These are phyloP conservation scores for Rhinogobius similis DNA, from an alignment of 2,113 vertebrate genomes.

Conservation along the genomic window DNA sequence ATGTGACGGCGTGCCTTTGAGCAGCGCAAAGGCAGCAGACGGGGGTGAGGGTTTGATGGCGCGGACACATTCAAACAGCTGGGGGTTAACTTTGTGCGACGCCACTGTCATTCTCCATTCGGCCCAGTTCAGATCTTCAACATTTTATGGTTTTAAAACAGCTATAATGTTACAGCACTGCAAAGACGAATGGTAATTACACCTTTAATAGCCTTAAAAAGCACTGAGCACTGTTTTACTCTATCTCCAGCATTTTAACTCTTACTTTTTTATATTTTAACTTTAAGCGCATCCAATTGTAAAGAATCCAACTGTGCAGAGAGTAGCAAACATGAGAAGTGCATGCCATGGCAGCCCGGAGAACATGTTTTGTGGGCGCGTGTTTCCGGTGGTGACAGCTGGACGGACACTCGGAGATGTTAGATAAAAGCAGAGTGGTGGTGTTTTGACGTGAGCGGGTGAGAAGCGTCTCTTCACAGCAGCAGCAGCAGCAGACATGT, in stretches of 20 bases:
- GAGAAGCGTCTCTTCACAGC: conserved; percentile 13
- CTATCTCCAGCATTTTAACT: too few relatives aligned
- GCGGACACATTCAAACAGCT: conserved; percentile 17
- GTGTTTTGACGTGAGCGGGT: conserved; percentile 15
- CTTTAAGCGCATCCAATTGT: too few relatives aligned
- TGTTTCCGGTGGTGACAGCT: background rate
- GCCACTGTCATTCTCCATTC: conserved; percentile 1
- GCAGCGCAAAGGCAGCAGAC: conserved; percentile 41
- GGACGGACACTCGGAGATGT: conserved; percentile 5
- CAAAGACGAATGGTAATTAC: too few relatives aligned
- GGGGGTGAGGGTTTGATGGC: conserved; percentile 56
- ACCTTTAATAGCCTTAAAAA: too few relatives aligned
- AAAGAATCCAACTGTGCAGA: too few relatives aligned
- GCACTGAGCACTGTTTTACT: too few relatives aligned
- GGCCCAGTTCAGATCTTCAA: background rate
- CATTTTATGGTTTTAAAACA: background rate
- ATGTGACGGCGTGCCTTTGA: conserved; percentile 54
- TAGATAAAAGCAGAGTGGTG: background rate
- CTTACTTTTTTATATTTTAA: too few relatives aligned
- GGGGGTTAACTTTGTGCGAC: background rate
- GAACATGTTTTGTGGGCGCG: background rate
- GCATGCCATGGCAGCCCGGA: background rate
- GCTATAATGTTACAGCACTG: too few relatives aligned
- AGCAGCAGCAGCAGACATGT: conserved; percentile 44
- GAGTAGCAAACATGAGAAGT: too few relatives aligned